Evolutionary conservation across 2,113 vertebrate species (phyloP).

Genomic region (Tychaedon coryphoeus): DNA sequence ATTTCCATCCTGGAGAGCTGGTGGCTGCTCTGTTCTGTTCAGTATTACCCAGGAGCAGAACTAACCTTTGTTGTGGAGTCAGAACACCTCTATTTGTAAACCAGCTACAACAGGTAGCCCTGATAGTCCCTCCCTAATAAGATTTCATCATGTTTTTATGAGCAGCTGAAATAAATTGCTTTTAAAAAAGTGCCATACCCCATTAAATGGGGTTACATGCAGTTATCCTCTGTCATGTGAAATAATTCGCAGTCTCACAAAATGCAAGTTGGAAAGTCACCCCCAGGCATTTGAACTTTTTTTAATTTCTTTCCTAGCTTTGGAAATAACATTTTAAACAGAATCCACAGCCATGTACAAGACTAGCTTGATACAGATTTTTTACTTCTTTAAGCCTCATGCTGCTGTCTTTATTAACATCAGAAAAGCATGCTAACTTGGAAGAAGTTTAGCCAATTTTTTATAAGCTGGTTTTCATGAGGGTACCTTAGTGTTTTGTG

Average conservation of each 20-base stretch:
- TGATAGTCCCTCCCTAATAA: conserved; percentile 41
- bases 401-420: neutral
- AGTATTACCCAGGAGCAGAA: neutral
- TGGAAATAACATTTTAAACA: conserved; percentile 17
- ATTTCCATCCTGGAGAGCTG: neutral
- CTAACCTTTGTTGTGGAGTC: conserved; percentile 16
- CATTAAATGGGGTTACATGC: conserved; percentile 59
- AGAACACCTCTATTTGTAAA: conserved; percentile 56
- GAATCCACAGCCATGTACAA: neutral
- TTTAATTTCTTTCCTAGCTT: neutral
- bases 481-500: neutral
- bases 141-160: conserved; percentile 43
- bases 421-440: neutral
- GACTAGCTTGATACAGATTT: neutral
- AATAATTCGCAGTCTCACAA: conserved; percentile 27
- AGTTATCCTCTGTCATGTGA: conserved; percentile 35
- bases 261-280: conserved; percentile 6
- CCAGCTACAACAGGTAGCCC: neutral
- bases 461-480: neutral
- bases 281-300: neutral
- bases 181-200: conserved; percentile 14
- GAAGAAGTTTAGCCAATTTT: neutral
- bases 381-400: neutral
- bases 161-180: conserved; percentile 63
- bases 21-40: neutral